These are phyloP conservation scores for Marmota flaviventris DNA, from an alignment of 2,113 vertebrate species.

Conservation along the genomic window DNA sequence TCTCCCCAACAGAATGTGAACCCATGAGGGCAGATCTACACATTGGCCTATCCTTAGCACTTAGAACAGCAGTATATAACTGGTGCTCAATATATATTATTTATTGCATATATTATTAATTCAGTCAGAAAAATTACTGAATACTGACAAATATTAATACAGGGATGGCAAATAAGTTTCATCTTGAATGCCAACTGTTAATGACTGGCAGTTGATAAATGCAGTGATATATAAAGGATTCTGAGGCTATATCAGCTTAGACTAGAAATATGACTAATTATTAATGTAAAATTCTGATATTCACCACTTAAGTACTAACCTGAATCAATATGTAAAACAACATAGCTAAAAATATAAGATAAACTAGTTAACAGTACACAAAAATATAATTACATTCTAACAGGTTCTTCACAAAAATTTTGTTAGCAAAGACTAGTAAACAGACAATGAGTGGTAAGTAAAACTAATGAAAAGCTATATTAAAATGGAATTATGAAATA, in stretches of 20 bases:
- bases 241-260: background rate
- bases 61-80: background rate
- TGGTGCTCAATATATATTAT: background rate
- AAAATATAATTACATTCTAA: background rate
- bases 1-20: background rate
- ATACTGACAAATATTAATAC: background rate
- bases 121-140: conserved; percentile 1
- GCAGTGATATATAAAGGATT: background rate
- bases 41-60: background rate
- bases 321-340: background rate
- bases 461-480: conserved; percentile 38
- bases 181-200: conserved; percentile 19
- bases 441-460: background rate
- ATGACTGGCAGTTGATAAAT: background rate
- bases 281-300: background rate
- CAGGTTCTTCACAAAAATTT: conserved; percentile 19
- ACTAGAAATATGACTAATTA: background rate
- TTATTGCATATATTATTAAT: background rate
- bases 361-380: background rate
- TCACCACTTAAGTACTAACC: background rate
- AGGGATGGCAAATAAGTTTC: background rate
- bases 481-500: conserved; percentile 52
- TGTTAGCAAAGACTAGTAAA: background rate
- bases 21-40: background rate
- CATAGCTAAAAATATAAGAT: background rate